Percentiles rank a stretch among this genome's conserved stretches.
These are phyloP conservation scores for Parasteatoda tepidariorum DNA, from an alignment of 1,140 invertebrate species.

Conservation along the genomic window DNA sequence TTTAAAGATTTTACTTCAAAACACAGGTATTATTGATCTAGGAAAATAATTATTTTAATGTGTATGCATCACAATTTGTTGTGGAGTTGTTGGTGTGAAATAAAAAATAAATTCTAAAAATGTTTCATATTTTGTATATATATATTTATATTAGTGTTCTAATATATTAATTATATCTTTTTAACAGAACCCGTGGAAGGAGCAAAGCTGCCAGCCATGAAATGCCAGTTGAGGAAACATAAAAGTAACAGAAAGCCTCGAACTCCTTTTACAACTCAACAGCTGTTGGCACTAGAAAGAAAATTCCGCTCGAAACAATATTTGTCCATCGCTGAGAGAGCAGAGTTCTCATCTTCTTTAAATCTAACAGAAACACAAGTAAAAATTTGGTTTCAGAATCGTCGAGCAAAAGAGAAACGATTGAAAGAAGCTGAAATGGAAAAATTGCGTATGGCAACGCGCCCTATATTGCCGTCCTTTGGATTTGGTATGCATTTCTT, in stretches of 20 bases:
- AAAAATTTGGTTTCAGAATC: conserved; percentile 69
- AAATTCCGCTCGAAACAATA: conserved; percentile 98
- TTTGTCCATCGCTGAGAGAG: conserved; percentile 94
- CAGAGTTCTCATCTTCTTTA: conserved; percentile 94
- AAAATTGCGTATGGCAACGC: conserved; percentile 68
- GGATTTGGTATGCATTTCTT: conserved; percentile 56
- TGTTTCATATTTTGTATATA: no score
- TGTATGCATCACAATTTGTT: no score
- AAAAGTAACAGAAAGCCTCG: conserved; percentile 97
- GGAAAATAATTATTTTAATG: no score
- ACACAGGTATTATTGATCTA: no score
- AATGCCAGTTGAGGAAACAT: conserved; percentile 93
- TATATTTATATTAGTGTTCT: no score
- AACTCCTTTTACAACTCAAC: conserved; percentile 97
- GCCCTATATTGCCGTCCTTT: conserved; percentile 55
- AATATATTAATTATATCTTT: no score
- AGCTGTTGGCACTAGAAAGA: conserved; percentile 92
- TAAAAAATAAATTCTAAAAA: no score
- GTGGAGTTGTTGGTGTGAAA: no score
- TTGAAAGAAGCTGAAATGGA: conserved; percentile 70
- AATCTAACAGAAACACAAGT: conserved; percentile 91
- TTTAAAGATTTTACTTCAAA: no score
- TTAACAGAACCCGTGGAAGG: conserved; percentile 51
- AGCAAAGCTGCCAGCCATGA: conserved; percentile 69
- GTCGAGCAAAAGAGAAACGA: conserved; percentile 73